Conservation (phyloP, 2,888 invertebrate species). For the Sphaerophoria rueppellii region DNA sequence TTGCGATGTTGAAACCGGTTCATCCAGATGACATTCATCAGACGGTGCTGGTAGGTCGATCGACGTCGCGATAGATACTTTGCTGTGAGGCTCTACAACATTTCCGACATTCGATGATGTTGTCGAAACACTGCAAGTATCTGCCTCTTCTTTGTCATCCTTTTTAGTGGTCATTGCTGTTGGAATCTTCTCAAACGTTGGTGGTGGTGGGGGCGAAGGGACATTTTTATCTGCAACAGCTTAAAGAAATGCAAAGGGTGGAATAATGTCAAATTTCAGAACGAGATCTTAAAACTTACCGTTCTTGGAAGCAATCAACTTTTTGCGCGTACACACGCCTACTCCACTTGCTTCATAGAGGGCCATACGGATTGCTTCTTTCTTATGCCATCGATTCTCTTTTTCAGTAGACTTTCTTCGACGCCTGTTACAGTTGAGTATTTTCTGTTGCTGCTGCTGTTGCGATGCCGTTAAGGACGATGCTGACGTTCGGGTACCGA, state of each 20-base stretch:
- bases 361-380: conserved; percentile 73
- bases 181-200: conserved; percentile 25
- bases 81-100: conserved; percentile 19
- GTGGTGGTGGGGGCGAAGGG: conserved; percentile 59
- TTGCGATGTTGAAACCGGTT: conserved; percentile 71
- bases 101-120: conserved; percentile 61
- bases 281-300: conserved; percentile 8
- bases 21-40: conserved; percentile 35
- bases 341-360: conserved; percentile 69
- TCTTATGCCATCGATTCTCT: conserved; percentile 75
- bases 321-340: conserved; percentile 54
- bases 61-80: not conserved
- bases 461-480: conserved; percentile 28
- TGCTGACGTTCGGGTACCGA: conserved; percentile 35
- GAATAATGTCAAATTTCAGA: not conserved
- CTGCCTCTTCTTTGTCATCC: conserved; percentile 41
- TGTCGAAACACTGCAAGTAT: conserved; percentile 54
- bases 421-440: conserved; percentile 28
- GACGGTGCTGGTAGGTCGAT: conserved; percentile 12
- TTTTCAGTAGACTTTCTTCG: conserved; percentile 72
- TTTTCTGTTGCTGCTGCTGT: conserved; percentile 39
- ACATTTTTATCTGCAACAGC: conserved; percentile 67
- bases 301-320: conserved; percentile 52
- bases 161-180: not conserved
- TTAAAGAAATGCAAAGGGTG: conserved; percentile 33